Base-by-base conservation (phyloP, 2,113 vertebrate species). In the Zosterops lateralis region DNA sequence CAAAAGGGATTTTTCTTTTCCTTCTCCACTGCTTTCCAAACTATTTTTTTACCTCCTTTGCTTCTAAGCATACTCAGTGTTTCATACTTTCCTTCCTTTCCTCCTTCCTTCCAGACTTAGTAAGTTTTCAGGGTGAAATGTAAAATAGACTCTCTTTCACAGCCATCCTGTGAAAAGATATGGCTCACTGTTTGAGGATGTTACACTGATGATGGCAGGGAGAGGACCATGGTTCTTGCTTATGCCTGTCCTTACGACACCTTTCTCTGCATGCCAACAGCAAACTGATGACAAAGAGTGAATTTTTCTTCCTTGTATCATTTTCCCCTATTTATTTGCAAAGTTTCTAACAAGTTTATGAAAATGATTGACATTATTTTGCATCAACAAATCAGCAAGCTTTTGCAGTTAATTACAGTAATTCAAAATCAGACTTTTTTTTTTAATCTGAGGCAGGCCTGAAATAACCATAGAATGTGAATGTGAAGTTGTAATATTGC, bases 381-480 rank as follows among this genome's bases (percentile, higher is more conserved):
- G 48, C 79, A 78, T 93, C 90, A 97, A 96, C 95, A 96, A 96
- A 97, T 95, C 64, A 92, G 88, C 75, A 94, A 62, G 95, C 95
- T 95, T 98, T 97, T 96, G 75, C 89, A 94, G 94, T 94, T 97
- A 97, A 98, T 97, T 97, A 96, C 96, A 97, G 87, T 96, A 97
- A 97, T 97, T 96, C 92, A 95, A 66, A 96, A 93, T 92, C 88
- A 92, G 96, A 53, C 58, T 95, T 74, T 65, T 84, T 81, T 67
- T 84, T 81, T 67, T 67, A 45, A 93, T 96, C 90, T 92, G 92
- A 97, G 91, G 78, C 91, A 96, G 70, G 96, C 95, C 94, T 96
- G 87, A 97, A 97, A 87, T 97, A 98, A 80, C 90, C 71, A 64
- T 83, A 87, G 96, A 95, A 96, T 95, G 78, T 95, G 95, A 97